A percentile compares a stretch with the other conserved stretches of the same genome.
phyloP scores from a whole-genome alignment of 2,888 invertebrate genomes.

The Pedicia rivosa region DNA sequence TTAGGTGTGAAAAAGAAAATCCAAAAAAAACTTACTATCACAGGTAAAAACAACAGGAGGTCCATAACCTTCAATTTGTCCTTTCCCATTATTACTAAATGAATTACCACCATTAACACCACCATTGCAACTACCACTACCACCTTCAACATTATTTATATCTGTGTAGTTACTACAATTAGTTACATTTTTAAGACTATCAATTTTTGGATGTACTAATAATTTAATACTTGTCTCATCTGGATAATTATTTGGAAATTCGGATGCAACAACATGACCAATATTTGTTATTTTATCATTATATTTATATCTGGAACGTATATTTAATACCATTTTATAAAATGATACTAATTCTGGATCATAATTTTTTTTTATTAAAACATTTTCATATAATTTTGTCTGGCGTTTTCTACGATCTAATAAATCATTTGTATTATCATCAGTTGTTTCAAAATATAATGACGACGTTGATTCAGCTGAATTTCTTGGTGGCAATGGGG shows the following conservation, averaged over 20 bases:
- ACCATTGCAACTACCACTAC: background rate
- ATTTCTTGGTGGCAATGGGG: conserved; percentile 44
- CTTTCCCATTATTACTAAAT: conserved; percentile 10
- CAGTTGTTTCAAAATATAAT: no score
- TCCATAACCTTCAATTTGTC: conserved; percentile 27
- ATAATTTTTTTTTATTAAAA: conserved; percentile 46
- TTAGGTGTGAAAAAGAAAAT: conserved; percentile 1
- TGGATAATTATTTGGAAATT: conserved; percentile 64
- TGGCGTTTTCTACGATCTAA: conserved; percentile 31
- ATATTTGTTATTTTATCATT: conserved; percentile 66
- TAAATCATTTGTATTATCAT: conserved; percentile 6
- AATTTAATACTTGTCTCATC: conserved; percentile 79
- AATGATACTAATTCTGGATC: conserved; percentile 71
- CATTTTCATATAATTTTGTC: conserved; percentile 55
- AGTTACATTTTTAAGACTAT: conserved; percentile 16
- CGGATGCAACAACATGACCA: conserved; percentile 77
- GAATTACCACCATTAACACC: background rate
- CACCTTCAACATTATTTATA: background rate
- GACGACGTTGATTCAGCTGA: conserved; percentile 9
- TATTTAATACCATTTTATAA: conserved; percentile 63
- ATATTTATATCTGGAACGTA: conserved; percentile 59
- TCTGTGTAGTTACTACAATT: background rate
- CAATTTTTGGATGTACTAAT: conserved; percentile 48
- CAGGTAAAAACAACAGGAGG: conserved; percentile 79
- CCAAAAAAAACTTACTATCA: conserved; percentile 48